Evolutionary conservation across 2,797 vertebrate genomes (phyloP).

Genomic region (Heteromormyrus szaboi): DNA sequence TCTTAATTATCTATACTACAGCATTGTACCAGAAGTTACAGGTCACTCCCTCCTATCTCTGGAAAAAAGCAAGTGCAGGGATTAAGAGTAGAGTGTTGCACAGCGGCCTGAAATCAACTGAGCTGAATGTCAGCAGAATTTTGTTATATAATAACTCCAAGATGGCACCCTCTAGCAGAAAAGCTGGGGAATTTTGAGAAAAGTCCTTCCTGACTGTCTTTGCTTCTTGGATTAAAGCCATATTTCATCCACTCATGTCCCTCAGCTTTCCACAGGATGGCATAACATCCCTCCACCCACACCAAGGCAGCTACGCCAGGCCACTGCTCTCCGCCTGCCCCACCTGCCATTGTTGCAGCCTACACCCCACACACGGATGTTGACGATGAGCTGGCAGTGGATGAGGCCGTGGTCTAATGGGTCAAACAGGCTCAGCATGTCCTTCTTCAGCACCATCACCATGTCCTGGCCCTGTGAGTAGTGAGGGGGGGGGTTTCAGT

Average conservation of each 20-base stretch:
- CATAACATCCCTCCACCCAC: background rate
- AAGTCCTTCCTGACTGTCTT: background rate
- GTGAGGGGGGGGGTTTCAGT: background rate
- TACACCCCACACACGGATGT: conserved; percentile 94
- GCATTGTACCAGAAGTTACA: background rate
- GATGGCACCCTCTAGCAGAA: background rate
- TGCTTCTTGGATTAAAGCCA: background rate
- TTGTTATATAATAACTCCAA: background rate
- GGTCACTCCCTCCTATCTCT: background rate
- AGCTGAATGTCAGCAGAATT: background rate
- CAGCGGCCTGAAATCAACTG: background rate
- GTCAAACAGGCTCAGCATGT: conserved; percentile 84
- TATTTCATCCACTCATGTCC: background rate
- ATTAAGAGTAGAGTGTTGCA: background rate
- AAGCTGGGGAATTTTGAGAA: background rate
- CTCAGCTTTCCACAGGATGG: background rate
- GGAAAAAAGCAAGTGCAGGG: background rate
- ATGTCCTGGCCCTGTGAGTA: conserved; percentile 78
- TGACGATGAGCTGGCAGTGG: conserved; percentile 86
- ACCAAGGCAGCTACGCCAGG: background rate
- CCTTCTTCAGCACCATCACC: conserved; percentile 90
- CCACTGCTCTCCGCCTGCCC: background rate
- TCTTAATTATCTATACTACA: background rate
- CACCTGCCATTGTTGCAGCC: conserved; percentile 94
- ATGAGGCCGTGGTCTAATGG: conserved; percentile 82